Conservation (phyloP, 2,888 invertebrate species). For the Neoascia interrupta region DNA sequence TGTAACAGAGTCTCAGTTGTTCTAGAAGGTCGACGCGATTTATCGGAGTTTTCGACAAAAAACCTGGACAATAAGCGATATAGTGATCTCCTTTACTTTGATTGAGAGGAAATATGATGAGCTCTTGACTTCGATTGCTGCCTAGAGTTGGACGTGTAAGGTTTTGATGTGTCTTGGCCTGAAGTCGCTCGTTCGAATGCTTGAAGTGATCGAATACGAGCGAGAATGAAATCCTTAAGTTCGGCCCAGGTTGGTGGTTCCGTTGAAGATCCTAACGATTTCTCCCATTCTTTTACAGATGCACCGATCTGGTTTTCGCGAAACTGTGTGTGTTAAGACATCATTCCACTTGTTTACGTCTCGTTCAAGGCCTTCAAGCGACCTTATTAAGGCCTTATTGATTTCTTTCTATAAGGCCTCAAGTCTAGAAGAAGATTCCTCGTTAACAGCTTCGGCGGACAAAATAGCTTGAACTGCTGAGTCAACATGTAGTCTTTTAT, state of each 20-base stretch:
- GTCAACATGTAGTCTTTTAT: slow-evolving; percentile 16
- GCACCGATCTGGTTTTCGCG: slow-evolving; percentile 4
- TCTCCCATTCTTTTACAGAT: slow-evolving; percentile 10
- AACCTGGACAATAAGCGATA: slow-evolving; percentile 30
- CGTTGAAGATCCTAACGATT: slow-evolving; percentile 3
- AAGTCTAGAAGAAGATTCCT: slow-evolving; percentile 22
- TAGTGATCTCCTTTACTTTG: slow-evolving; percentile 34
- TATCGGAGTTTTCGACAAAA: slow-evolving; percentile 15
- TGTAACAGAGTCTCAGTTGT: slow-evolving; percentile 12
- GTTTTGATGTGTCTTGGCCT: not conserved
- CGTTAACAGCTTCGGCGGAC: slow-evolving; percentile 11
- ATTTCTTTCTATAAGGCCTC: slow-evolving; percentile 17
- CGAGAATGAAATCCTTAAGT: slow-evolving; percentile 1
- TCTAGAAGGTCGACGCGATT: slow-evolving; percentile 20
- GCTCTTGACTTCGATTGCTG: slow-evolving; percentile 14
- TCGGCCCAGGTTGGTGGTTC: slow-evolving; percentile 9
- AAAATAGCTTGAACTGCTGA: slow-evolving; percentile 4
- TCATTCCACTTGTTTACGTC: slow-evolving; percentile 9
- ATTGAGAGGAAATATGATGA: slow-evolving; percentile 5
- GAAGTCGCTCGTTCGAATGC: slow-evolving; percentile 15
- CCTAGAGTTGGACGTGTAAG: not conserved
- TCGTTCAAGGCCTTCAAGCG: slow-evolving; percentile 15
- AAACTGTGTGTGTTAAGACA: slow-evolving; percentile 1
- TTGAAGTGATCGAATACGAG: slow-evolving; percentile 18
- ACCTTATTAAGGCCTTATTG: slow-evolving; percentile 3